Conservation (phyloP, 2,113 vertebrate species). For the Struthio camelus region DNA sequence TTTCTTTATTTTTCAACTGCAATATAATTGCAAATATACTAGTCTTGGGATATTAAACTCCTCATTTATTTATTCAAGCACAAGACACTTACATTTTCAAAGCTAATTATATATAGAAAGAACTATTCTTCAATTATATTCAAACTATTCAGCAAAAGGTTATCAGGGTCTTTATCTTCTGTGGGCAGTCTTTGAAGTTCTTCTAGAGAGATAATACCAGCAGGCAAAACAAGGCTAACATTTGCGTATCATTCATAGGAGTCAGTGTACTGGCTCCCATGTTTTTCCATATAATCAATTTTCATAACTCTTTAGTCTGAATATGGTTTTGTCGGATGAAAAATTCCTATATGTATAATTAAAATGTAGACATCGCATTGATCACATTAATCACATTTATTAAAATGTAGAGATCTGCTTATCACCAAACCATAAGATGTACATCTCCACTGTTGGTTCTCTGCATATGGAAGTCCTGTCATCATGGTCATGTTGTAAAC, state of each 20-base stretch:
- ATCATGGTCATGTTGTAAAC: accelerated
- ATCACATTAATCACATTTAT: background rate
- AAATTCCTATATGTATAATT: background rate
- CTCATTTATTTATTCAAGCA: conserved; percentile 27
- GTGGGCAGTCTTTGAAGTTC: background rate
- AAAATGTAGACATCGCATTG: background rate
- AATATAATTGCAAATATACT: conserved; percentile 10
- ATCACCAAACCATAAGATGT: background rate
- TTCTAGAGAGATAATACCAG: background rate
- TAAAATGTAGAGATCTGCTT: background rate
- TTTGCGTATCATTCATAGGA: background rate
- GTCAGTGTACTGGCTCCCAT: background rate
- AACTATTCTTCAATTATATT: background rate
- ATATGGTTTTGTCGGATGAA: background rate
- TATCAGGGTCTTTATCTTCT: background rate
- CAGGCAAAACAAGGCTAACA: background rate
- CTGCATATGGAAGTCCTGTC: background rate
- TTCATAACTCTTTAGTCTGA: background rate
- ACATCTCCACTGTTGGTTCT: background rate
- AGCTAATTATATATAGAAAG: conserved; percentile 11
- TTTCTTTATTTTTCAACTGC: conserved; percentile 8
- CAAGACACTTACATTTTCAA: conserved; percentile 16
- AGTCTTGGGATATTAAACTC: background rate
- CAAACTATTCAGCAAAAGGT: background rate
- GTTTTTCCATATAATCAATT: background rate